Evolutionary conservation across 2,113 vertebrate species (phyloP).

Genomic region (Etheostoma spectabile): DNA sequence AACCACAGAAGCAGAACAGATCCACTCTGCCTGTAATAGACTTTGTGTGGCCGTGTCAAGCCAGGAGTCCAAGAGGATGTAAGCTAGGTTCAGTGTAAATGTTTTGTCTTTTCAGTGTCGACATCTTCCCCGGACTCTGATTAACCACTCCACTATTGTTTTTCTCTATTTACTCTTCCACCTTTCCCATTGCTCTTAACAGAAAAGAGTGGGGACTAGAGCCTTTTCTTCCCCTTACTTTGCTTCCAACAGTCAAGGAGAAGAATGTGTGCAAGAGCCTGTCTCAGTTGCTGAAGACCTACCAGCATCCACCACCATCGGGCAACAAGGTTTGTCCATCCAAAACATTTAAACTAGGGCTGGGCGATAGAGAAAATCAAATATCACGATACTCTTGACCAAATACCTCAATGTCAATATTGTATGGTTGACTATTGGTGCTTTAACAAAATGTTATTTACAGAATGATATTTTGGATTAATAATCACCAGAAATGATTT

Average conservation of each 20-base stretch:
- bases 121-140: slow-evolving; percentile 17
- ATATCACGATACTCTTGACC: too few relatives aligned
- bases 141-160: slow-evolving; percentile 8
- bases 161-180: slow-evolving; percentile 13
- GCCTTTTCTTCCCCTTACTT: slow-evolving; percentile 95
- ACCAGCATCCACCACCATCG: slow-evolving; percentile 92
- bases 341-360: not conserved
- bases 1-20: slow-evolving; percentile 60
- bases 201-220: slow-evolving; percentile 99
- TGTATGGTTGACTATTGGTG: too few relatives aligned
- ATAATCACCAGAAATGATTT: too few relatives aligned
- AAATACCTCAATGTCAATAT: too few relatives aligned
- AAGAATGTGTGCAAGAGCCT: slow-evolving; percentile 96
- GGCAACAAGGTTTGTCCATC: slow-evolving; percentile 89
- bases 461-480: too few relatives aligned
- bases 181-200: slow-evolving; percentile 41
- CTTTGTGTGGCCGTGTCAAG: slow-evolving; percentile 37
- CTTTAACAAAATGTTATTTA: too few relatives aligned
- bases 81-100: not conserved
- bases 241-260: slow-evolving; percentile 95
- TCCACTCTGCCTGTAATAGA: slow-evolving; percentile 52
- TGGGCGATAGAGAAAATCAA: too few relatives aligned
- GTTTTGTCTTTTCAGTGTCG: not conserved
- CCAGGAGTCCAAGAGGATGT: slow-evolving; percentile 12
- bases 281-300: slow-evolving; percentile 95